Percentiles rank a stretch among this genome's conserved stretches.
Evolutionary conservation across 2,113 vertebrate species (phyloP).

Genomic region (Rhegmatorhina hoffmannsi): DNA sequence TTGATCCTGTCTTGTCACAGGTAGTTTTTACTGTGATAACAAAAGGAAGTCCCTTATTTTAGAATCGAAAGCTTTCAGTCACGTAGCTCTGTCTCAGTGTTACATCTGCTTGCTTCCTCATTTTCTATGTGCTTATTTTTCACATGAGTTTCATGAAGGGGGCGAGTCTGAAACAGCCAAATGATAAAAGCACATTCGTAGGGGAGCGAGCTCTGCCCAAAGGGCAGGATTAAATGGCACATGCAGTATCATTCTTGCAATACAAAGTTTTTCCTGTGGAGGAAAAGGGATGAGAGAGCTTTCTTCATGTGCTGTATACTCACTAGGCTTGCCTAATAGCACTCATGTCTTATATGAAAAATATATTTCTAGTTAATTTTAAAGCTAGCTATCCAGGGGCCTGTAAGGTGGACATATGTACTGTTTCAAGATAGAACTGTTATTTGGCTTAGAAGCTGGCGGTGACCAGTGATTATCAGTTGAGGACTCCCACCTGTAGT

Average conservation of each 20-base stretch:
- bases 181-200: background rate
- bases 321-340: background rate
- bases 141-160: background rate
- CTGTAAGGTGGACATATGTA: background rate
- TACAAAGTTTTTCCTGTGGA: background rate
- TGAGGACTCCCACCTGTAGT: background rate
- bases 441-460: background rate
- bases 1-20: background rate
- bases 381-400: background rate
- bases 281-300: constrained; percentile 11
- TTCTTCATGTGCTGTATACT: background rate
- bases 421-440: background rate
- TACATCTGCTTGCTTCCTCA: background rate
- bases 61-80: background rate
- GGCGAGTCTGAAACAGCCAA: background rate
- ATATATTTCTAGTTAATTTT: constrained; percentile 12
- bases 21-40: background rate
- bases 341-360: background rate
- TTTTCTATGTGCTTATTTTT: constrained; percentile 16
- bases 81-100: background rate
- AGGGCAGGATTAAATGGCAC: background rate
- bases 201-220: background rate
- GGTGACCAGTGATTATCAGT: background rate
- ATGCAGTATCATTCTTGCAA: background rate
- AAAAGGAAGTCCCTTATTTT: background rate